Evolutionary conservation across 2,113 vertebrate genomes (phyloP).

Genomic region (Odobenus rosmarus): DNA sequence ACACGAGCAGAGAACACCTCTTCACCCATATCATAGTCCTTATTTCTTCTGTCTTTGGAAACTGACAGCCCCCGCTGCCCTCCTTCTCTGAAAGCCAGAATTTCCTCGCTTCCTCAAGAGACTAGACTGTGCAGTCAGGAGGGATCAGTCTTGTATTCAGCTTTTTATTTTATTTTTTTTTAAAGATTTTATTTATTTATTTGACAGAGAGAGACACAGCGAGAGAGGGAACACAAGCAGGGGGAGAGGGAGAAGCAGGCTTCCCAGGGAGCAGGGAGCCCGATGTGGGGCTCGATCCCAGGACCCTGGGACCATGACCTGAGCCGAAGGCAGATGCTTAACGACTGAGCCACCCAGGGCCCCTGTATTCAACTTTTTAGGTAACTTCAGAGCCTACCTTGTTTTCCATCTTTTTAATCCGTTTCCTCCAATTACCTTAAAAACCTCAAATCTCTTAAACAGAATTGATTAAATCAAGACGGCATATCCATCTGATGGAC

Average conservation of each 20-base stretch:
- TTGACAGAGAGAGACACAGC: too few relatives aligned
- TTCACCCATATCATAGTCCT: not conserved
- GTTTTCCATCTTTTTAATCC: not conserved
- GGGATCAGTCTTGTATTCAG: not conserved
- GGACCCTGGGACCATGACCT: too few relatives aligned
- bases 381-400: not conserved
- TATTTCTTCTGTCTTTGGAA: not conserved
- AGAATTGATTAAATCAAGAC: not conserved
- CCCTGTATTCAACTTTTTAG: not conserved
- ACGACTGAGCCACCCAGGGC: too few relatives aligned
- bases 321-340: too few relatives aligned
- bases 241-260: too few relatives aligned
- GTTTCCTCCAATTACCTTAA: not conserved
- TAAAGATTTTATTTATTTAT: too few relatives aligned
- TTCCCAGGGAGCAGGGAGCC: too few relatives aligned
- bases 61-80: not conserved
- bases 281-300: too few relatives aligned
- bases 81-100: not conserved
- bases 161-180: too few relatives aligned
- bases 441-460: constrained; percentile 34
- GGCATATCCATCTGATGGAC: not conserved
- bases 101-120: not conserved
- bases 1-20: not conserved
- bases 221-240: too few relatives aligned
- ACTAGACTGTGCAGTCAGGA: not conserved